phyloP scores from a whole-genome alignment of 2,113 vertebrate species.

The Pao palembangensis region DNA sequence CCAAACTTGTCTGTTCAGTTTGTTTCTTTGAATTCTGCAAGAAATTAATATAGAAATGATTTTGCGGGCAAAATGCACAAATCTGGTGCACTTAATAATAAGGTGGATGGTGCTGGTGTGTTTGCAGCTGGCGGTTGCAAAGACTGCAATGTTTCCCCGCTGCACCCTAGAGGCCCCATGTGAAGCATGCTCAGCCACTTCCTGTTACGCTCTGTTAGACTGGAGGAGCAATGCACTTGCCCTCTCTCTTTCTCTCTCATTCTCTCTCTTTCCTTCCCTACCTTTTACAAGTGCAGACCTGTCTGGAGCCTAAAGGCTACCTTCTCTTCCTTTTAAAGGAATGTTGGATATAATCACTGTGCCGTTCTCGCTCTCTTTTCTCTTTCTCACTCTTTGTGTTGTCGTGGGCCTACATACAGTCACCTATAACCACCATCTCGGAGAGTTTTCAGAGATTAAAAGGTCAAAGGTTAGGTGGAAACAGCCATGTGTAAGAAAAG shows the following conservation, averaged over 20 bases:
- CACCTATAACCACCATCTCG: conserved; percentile 21
- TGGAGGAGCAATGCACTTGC: conserved; percentile 55
- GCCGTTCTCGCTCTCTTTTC: conserved; percentile 29
- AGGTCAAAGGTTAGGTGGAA: neutral
- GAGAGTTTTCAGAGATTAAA: conserved; percentile 8
- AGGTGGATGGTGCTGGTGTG: conserved; percentile 10
- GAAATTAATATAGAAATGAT: too few relatives aligned
- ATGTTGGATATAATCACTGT: conserved; percentile 59
- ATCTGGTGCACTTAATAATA: neutral
- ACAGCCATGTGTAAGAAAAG: conserved; percentile 22
- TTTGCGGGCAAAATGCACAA: neutral
- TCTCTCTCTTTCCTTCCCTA: conserved; percentile 15
- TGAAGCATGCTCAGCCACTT: conserved; percentile 67
- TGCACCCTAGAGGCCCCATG: conserved; percentile 59
- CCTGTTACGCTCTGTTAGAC: conserved; percentile 68
- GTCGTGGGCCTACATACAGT: conserved; percentile 39
- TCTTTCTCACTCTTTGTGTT: conserved; percentile 25
- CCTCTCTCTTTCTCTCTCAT: conserved; percentile 35
- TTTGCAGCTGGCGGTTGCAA: conserved; percentile 42
- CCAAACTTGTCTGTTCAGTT: too few relatives aligned
- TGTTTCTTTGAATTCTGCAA: neutral
- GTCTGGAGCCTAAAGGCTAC: conserved; percentile 66
- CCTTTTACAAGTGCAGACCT: conserved; percentile 65
- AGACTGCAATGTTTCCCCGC: conserved; percentile 30
- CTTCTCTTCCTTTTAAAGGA: conserved; percentile 72